Percentiles rank a stretch among this genome's conserved stretches.
These are phyloP conservation scores for Carabus problematicus DNA, from an alignment of 2,888 invertebrate species.

Conservation along the genomic window DNA sequence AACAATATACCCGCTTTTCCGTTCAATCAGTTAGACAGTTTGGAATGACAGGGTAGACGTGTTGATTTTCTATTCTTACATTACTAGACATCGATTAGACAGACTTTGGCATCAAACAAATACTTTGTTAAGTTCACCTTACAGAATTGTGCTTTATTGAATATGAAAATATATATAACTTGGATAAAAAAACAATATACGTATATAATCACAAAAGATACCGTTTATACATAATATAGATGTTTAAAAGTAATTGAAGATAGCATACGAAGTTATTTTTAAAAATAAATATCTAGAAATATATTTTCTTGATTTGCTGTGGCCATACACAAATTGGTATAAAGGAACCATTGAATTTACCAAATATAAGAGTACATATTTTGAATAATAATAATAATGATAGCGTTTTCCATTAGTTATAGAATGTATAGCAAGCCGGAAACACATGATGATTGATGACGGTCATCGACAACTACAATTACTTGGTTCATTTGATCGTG, in stretches of 20 bases:
- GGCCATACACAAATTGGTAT: not conserved
- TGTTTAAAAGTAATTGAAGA: not conserved
- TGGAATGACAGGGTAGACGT: constrained; percentile 39
- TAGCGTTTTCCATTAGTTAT: constrained; percentile 6
- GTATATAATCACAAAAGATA: constrained; percentile 31
- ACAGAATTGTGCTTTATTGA: not conserved
- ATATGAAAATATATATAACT: constrained; percentile 26
- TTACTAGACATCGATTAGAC: constrained; percentile 16
- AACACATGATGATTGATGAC: too few relatives aligned
- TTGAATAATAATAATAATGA: constrained; percentile 7
- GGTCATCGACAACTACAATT: too few relatives aligned
- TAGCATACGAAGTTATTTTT: constrained; percentile 34
- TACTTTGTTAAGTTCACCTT: too few relatives aligned
- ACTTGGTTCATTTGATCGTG: too few relatives aligned
- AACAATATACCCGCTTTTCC: not conserved
- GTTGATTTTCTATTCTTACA: constrained; percentile 22
- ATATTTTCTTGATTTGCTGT: constrained; percentile 7
- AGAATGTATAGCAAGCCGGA: not conserved
- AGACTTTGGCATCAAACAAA: too few relatives aligned
- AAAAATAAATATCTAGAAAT: constrained; percentile 29
- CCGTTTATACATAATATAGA: constrained; percentile 27
- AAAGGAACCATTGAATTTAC: not conserved
- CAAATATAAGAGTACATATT: constrained; percentile 2
- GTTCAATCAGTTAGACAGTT: constrained; percentile 24
- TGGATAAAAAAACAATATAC: constrained; percentile 32